Evolutionary conservation across 2,888 invertebrate genomes (phyloP), one percentile per base, ranked within the genome.

Genomic region (Ctena decussata): DNA sequence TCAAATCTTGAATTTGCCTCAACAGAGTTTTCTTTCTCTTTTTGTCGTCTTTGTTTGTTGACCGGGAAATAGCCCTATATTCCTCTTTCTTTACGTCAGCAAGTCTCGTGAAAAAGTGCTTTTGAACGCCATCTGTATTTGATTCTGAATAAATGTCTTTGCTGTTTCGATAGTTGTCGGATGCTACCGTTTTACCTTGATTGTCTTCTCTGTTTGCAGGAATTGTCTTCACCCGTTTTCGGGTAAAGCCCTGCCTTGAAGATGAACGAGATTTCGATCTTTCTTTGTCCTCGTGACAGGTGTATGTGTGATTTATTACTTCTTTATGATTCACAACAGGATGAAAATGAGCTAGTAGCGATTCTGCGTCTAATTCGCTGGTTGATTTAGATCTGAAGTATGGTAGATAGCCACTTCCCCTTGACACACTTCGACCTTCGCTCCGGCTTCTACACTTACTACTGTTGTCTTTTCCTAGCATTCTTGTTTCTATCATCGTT

Each of bases 281-380:
- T 57, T 57, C 57, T 24, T 27, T 57, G 15, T 57, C 15, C 21
- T 46, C 2, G 3, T 46, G 18, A 18, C 46, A 15, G 2, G 46
- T 46, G 69, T 86, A 86, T 12, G 86, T 83, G 24, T 70, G 30
- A 41, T 72, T 78, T 44, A 86, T 83, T 24, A 81, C 76, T 32
- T 78, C 72, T 41, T 80, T 37, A 41, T 76, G 46, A 49, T 79
- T 83, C 21, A 70, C 60, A 8, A 70, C 49, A 27, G 86, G 86
- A 41, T 35, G 41, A 77, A 77, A 82, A 2, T 27, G n/a, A 3
- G 27, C 27, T 11, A 21, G 12, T 44, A 44, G 8, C 18, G 44
- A 44, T 21, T 57, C 57, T 11, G 12, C 15, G 21, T 18, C 53
- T 30, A n/a, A 27, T 3, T 12, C 8, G 27, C 30, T 12, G 2